Percentiles rank a stretch among this genome's conserved stretches.
These are phyloP conservation scores for Pedetes capensis DNA, from an alignment of 2,113 vertebrate genomes.

Conservation along the genomic window DNA sequence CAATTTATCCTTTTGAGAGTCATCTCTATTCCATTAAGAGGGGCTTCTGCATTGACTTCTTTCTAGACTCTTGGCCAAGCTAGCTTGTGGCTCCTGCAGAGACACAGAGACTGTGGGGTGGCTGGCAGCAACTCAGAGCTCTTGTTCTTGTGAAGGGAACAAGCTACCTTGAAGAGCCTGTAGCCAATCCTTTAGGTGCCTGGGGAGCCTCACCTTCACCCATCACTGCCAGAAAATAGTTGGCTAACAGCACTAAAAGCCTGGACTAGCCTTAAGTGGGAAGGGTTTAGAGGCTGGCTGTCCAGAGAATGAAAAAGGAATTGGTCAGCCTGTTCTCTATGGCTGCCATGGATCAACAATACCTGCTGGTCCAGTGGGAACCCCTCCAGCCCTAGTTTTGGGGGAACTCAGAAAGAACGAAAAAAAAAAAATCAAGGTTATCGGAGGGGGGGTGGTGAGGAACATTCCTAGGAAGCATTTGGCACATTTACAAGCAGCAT, in stretches of 20 bases:
- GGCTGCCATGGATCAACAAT: slow-evolving; percentile 1
- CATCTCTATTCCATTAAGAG: neutral
- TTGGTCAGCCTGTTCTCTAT: neutral
- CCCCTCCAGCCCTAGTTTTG: slow-evolving; percentile 27
- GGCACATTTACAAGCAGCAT: slow-evolving; percentile 35
- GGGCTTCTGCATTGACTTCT: too few species aligned
- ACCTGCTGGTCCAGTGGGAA: slow-evolving; percentile 41
- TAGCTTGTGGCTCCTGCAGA: neutral
- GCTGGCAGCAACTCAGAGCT: neutral
- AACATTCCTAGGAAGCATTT: slow-evolving; percentile 55
- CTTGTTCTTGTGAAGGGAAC: neutral
- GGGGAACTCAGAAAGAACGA: slow-evolving; percentile 44
- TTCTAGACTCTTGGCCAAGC: neutral
- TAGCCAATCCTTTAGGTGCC: neutral
- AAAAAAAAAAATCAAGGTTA: slow-evolving; percentile 27
- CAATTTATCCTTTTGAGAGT: too few species aligned
- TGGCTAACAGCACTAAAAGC: neutral
- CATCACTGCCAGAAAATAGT: neutral
- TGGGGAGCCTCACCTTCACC: neutral
- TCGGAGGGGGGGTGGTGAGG: neutral
- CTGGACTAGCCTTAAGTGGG: neutral
- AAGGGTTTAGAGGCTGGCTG: neutral
- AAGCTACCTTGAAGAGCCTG: neutral
- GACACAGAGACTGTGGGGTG: neutral
- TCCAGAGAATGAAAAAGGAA: neutral